phyloP scores from a whole-genome alignment of 2,797 vertebrate genomes.

The Avahi laniger region DNA sequence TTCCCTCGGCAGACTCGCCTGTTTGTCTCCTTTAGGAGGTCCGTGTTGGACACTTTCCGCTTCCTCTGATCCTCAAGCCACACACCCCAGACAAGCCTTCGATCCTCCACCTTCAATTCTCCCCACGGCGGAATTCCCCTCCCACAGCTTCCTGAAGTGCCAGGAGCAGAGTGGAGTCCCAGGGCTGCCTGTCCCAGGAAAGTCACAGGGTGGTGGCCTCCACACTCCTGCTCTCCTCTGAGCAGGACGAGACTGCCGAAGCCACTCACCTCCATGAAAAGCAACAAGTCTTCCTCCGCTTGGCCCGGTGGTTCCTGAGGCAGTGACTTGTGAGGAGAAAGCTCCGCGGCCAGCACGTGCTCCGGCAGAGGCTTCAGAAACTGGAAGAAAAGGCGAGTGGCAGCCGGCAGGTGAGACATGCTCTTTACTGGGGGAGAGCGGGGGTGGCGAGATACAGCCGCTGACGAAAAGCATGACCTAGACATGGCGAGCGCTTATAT shows the following conservation, averaged over 20 bases:
- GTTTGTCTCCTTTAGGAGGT: not conserved
- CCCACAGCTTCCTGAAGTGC: not conserved
- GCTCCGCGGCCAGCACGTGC: no score
- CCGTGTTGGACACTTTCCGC: constrained; percentile 55
- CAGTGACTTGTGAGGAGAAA: no score
- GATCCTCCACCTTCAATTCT: not conserved
- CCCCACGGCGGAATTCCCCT: not conserved
- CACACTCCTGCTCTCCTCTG: not conserved
- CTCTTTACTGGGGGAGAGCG: no score
- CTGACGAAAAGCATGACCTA: no score
- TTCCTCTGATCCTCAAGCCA: not conserved
- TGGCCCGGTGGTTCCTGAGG: constrained; percentile 35
- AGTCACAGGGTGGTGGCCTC: constrained; percentile 78
- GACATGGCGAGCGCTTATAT: no score
- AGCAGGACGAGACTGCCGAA: not conserved
- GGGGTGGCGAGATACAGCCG: no score
- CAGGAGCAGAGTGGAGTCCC: not conserved
- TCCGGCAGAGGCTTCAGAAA: no score
- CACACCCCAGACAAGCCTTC: not conserved
- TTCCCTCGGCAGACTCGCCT: not conserved
- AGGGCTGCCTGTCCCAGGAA: constrained; percentile 69
- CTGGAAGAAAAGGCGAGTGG: no score
- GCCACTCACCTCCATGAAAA: constrained; percentile 83
- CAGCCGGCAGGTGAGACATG: no score
- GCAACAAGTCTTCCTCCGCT: constrained; percentile 75